Evolutionary conservation across 2,113 vertebrate genomes (phyloP), one percentile per base, ranked within the genome.

Genomic region (Gambusia holbrooki): DNA sequence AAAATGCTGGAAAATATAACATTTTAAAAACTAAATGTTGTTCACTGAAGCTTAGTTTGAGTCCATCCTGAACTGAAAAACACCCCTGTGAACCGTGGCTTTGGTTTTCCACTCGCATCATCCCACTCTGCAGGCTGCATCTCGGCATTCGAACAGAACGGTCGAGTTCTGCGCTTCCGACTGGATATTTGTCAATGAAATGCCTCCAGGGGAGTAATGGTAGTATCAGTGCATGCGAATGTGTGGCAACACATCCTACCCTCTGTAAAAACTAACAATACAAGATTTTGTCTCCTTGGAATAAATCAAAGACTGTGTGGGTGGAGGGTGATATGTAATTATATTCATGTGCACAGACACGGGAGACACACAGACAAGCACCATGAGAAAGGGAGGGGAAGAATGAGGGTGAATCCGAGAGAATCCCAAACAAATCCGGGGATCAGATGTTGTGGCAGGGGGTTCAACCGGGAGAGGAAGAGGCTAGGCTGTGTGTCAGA

Each of bases 391-490:
- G 76, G 84, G 81, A 71, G 64, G 27, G 67, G 63, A 78, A 76
- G 74, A 78, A 68, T 84, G 71, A 71, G 66, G 77, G 74, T 51
- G 89, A 88, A 91, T 88, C 90, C 69, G 0, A 69, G 79, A 78
- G 82, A 86, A 90, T 89, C 90, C 82, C 84, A 83, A 86, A 88
- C 88, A 90, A 90, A 92, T 91, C 88, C 90, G 67, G 0, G 72
- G 86, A 88, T 92, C 87, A 91, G 84, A 85, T 71, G 45, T 64
- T 51, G 62, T 27, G 64, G 73, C 29, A n/a, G 67, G 77, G 77
- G 71, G 62, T 11, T 28, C 13, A 30, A 45, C 17, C 9, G 66
- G 73, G 42, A 66, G 27, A 61, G 35, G 29, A 19, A 35, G 37
- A 54, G n/a, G 25, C 45, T 4, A n/a, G 40, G 22, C 58, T 65